Conservation (phyloP, 2,797 vertebrate genomes). For the Serranus cabrilla region DNA sequence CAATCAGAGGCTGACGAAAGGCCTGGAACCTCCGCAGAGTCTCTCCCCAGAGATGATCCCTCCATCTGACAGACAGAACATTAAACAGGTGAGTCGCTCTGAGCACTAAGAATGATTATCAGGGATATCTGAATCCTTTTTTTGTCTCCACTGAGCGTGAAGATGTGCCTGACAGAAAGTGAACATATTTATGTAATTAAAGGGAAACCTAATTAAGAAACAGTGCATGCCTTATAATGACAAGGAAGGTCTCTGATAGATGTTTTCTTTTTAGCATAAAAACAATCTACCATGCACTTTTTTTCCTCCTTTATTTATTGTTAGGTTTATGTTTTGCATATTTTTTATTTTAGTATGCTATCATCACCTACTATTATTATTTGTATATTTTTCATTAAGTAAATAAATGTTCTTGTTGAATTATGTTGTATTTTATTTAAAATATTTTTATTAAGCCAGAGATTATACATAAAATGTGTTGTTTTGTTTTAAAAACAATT, state of each 20-base stretch:
- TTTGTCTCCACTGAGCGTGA: background rate
- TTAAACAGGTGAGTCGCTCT: conserved; percentile 82
- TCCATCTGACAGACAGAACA: conserved; percentile 90
- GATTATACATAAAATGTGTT: too few species aligned
- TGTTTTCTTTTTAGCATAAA: background rate
- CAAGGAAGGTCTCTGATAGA: background rate
- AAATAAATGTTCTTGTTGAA: too few species aligned
- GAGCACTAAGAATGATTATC: background rate
- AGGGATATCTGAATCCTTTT: background rate
- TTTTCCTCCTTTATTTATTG: background rate
- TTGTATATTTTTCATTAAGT: background rate
- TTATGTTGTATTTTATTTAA: too few species aligned
- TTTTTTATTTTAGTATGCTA: background rate
- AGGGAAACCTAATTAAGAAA: background rate
- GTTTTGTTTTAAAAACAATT: too few species aligned
- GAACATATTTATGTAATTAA: background rate
- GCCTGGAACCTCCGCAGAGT: conserved; percentile 93
- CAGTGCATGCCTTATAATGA: background rate
- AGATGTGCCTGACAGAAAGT: background rate
- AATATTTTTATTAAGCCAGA: too few species aligned
- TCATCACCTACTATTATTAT: background rate
- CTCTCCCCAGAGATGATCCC: conserved; percentile 96
- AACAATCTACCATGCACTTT: background rate
- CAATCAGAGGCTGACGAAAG: conserved; percentile 94
- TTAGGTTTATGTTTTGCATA: background rate